phyloP scores from a whole-genome alignment of 2,888 invertebrate genomes.

The Tenthredo mesomela region DNA sequence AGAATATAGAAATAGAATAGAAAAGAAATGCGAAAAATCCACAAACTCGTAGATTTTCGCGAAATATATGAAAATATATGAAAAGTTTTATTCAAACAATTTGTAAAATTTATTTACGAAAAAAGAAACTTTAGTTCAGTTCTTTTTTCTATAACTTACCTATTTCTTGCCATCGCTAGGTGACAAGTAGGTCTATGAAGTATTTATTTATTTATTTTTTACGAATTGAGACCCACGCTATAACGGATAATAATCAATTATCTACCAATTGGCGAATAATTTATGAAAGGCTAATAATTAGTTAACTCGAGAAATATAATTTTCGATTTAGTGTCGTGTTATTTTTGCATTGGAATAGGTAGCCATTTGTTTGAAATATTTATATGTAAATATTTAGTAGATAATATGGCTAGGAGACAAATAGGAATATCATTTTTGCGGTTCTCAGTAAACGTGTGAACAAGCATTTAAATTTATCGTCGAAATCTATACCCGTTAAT shows the following conservation, averaged over 20 bases:
- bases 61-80: too few relatives aligned
- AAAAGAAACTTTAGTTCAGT: background rate
- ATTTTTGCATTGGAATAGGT: background rate
- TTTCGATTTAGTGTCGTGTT: background rate
- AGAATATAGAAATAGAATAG: background rate
- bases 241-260: background rate
- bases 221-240: background rate
- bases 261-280: background rate
- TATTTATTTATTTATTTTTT: background rate
- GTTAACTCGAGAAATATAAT: background rate
- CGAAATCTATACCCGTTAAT: background rate
- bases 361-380: background rate
- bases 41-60: background rate
- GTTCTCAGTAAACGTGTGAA: background rate
- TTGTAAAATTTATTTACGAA: background rate
- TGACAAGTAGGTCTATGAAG: too few relatives aligned
- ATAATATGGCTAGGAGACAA: background rate
- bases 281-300: background rate
- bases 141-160: background rate
- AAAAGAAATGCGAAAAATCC: background rate
- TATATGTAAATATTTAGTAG: too few relatives aligned
- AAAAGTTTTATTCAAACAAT: too few relatives aligned
- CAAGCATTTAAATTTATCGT: background rate
- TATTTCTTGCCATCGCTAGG: background rate
- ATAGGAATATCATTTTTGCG: background rate